phyloP scores from a whole-genome alignment of 2,113 vertebrate genomes.

The Tetraodon nigroviridis region DNA sequence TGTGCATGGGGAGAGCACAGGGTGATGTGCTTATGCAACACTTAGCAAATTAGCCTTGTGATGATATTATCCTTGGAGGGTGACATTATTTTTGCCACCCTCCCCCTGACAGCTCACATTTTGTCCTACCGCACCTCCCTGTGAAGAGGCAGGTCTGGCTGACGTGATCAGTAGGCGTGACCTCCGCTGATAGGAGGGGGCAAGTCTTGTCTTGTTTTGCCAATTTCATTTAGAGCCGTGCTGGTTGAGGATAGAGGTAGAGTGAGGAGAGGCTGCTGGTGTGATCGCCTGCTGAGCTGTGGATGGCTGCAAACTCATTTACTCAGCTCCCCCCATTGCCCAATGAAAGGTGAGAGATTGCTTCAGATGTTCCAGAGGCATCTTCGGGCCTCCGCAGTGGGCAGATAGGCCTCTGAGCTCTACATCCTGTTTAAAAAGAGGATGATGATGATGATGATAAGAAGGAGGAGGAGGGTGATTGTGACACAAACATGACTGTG shows the following conservation, averaged over 20 bases:
- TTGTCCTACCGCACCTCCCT: conserved; percentile 6
- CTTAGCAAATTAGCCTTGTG: conserved; percentile 68
- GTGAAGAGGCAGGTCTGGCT: conserved; percentile 34
- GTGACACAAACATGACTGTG: no score
- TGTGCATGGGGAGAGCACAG: conserved; percentile 57
- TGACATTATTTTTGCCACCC: conserved; percentile 17
- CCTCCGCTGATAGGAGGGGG: conserved; percentile 25
- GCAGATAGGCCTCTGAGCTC: not conserved
- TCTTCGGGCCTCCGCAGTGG: conserved; percentile 21
- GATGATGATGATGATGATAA: not conserved
- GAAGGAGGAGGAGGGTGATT: conserved; percentile 1
- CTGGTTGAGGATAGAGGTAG: conserved; percentile 47
- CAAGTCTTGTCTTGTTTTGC: conserved; percentile 18
- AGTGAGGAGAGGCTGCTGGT: conserved; percentile 29
- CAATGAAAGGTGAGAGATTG: conserved; percentile 54
- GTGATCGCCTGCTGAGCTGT: conserved; percentile 31
- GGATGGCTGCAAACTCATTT: conserved; percentile 48
- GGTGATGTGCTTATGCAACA: conserved; percentile 63
- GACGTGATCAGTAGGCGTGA: conserved; percentile 31
- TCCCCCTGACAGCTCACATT: not conserved
- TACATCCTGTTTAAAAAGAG: conserved; percentile 15
- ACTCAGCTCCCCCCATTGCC: conserved; percentile 48
- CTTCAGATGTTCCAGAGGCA: conserved; percentile 32
- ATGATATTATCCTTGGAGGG: conserved; percentile 61
- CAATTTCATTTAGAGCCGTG: conserved; percentile 47